These are phyloP conservation scores for Actias luna DNA, from an alignment of 2,888 invertebrate species.

Conservation along the genomic window DNA sequence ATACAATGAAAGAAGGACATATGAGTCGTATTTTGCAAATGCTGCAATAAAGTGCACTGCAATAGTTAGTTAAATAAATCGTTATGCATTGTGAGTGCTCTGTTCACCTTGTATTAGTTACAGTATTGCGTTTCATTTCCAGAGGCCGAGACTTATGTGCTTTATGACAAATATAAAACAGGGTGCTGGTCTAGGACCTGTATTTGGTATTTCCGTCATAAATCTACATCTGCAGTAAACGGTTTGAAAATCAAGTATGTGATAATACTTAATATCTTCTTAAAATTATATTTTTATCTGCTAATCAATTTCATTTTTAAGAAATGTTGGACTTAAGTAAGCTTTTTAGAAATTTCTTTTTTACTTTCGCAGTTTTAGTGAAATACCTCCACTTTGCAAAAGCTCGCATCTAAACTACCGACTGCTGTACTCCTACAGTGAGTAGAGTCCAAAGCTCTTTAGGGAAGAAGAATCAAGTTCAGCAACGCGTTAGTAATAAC, in stretches of 20 bases:
- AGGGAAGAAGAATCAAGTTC: too few species aligned
- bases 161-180: constrained; percentile 48
- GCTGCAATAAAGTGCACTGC: constrained; percentile 35
- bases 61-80: constrained; percentile 32
- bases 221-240: neutral
- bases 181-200: constrained; percentile 39
- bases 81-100: constrained; percentile 27
- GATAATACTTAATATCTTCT: neutral
- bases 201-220: constrained; percentile 13
- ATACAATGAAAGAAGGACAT: constrained; percentile 25
- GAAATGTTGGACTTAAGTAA: too few species aligned
- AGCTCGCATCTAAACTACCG: too few species aligned
- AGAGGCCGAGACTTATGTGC: constrained; percentile 53
- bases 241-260: neutral
- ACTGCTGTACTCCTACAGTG: too few species aligned
- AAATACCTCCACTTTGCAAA: too few species aligned
- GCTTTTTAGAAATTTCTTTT: too few species aligned
- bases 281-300: neutral
- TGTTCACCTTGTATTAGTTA: constrained; percentile 52
- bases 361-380: too few species aligned
- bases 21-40: constrained; percentile 23
- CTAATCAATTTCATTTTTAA: neutral
- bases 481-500: too few species aligned
- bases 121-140: constrained; percentile 55
- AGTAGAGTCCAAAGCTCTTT: too few species aligned